Evolutionary conservation across 2,113 vertebrate species (phyloP).

Genomic region (Oryzias curvinotus): DNA sequence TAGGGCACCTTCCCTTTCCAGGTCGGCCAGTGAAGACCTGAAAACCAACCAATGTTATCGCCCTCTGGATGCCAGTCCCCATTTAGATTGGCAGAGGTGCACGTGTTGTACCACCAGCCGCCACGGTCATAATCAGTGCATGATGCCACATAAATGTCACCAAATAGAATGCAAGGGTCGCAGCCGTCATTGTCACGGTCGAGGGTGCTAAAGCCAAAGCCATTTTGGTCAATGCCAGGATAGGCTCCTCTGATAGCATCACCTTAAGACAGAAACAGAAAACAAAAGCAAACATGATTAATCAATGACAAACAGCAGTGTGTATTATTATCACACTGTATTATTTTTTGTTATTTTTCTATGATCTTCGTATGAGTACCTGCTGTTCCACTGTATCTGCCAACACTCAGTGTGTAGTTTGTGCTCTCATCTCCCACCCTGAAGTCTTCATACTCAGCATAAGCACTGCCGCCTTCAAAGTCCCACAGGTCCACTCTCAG

Average conservation of each 20-base stretch:
- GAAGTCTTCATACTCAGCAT: slow-evolving; percentile 65
- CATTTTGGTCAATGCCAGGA: slow-evolving; percentile 50
- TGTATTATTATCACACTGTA: too few species aligned
- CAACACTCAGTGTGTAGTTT: slow-evolving; percentile 61
- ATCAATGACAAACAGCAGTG: too few species aligned
- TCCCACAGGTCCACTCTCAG: slow-evolving; percentile 72
- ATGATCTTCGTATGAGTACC: slow-evolving; percentile 39
- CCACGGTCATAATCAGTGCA: slow-evolving; percentile 15
- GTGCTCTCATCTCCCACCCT: slow-evolving; percentile 36
- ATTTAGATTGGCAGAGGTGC: slow-evolving; percentile 64
- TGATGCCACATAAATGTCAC: slow-evolving; percentile 1
- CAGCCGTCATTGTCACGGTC: slow-evolving; percentile 67
- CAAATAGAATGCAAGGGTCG: slow-evolving; percentile 49
- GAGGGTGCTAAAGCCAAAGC: slow-evolving; percentile 67
- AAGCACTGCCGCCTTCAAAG: slow-evolving; percentile 48
- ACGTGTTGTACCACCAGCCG: slow-evolving; percentile 73
- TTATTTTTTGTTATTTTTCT: too few species aligned
- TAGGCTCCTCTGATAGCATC: slow-evolving; percentile 60
- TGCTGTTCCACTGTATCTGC: slow-evolving; percentile 64
- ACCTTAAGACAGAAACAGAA: slow-evolving; percentile 29
- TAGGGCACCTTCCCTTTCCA: slow-evolving; percentile 55
- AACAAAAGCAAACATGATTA: neutral
- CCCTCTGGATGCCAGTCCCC: slow-evolving; percentile 53
- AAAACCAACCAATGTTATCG: slow-evolving; percentile 53
- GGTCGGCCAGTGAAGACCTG: slow-evolving; percentile 72